Evolutionary conservation across 2,888 invertebrate species (phyloP).

Genomic region (Heteropelma amictum): DNA sequence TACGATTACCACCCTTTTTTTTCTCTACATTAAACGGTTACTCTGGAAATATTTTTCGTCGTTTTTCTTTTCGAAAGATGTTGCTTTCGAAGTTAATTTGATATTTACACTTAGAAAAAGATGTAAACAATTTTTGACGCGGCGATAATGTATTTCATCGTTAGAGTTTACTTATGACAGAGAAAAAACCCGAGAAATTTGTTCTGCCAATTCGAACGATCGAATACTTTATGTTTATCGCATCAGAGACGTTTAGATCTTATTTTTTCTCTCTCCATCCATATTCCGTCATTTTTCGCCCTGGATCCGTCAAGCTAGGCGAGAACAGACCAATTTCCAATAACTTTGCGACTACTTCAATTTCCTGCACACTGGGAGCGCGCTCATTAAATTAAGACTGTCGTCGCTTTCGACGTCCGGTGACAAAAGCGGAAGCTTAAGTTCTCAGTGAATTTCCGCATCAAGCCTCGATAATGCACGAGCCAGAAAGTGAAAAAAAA

Average conservation of each 20-base stretch:
- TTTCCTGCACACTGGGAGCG: slow-evolving; percentile 37
- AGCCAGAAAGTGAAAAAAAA: neutral
- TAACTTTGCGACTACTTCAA: slow-evolving; percentile 13
- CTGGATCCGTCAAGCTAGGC: slow-evolving; percentile 17
- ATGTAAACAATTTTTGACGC: no score
- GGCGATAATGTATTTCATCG: no score
- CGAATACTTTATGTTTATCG: neutral
- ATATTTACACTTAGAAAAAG: no score
- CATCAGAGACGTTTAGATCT: no score
- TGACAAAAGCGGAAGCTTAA: slow-evolving; percentile 20
- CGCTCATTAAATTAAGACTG: slow-evolving; percentile 51
- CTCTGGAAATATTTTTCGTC: no score
- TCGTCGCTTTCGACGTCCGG: slow-evolving; percentile 36
- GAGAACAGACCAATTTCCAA: slow-evolving; percentile 4
- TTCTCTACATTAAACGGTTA: no score
- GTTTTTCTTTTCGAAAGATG: no score
- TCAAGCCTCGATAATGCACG: slow-evolving; percentile 14
- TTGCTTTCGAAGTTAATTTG: no score
- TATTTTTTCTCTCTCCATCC: neutral
- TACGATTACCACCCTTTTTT: no score
- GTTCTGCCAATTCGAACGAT: neutral
- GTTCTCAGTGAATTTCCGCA: slow-evolving; percentile 42
- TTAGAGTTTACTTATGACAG: no score
- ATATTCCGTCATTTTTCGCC: neutral
- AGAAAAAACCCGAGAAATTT: no score